Percentiles rank a stretch among this genome's conserved stretches.
Evolutionary conservation across 1,140 invertebrate genomes (phyloP).

Genomic region (Leptinotarsa defecta): DNA sequence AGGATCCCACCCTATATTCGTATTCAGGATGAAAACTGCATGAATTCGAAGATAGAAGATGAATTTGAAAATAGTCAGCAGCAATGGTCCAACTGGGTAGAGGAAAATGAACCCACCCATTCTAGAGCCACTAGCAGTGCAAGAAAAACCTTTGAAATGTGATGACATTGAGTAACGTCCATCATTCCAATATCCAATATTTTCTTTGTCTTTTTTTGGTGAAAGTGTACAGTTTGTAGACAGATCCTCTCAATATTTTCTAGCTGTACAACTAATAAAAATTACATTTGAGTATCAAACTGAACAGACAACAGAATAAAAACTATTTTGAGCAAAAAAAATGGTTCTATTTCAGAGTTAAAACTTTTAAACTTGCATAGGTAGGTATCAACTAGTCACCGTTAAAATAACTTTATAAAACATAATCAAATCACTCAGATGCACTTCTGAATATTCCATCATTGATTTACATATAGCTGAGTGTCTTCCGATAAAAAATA

Average conservation of each 20-base stretch:
- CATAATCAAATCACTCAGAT: no score
- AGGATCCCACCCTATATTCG: slow-evolving; percentile 47
- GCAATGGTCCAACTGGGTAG: slow-evolving; percentile 40
- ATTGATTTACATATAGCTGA: no score
- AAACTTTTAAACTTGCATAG: no score
- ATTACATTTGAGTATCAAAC: background rate
- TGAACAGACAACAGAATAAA: background rate
- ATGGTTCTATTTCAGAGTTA: no score
- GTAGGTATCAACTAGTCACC: no score
- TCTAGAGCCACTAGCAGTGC: slow-evolving; percentile 39
- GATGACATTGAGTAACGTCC: background rate
- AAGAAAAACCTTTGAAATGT: slow-evolving; percentile 25
- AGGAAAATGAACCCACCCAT: slow-evolving; percentile 40
- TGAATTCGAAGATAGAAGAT: slow-evolving; percentile 40
- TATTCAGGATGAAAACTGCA: slow-evolving; percentile 39
- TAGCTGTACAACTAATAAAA: background rate
- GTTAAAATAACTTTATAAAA: no score
- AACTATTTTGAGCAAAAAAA: no score
- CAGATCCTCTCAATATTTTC: background rate
- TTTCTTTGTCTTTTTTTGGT: background rate
- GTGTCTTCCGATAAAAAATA: no score
- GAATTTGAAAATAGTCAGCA: slow-evolving; percentile 33
- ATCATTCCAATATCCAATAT: background rate
- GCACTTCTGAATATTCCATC: no score
- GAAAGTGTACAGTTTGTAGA: background rate